phyloP scores from a whole-genome alignment of 2,797 vertebrate genomes.

The Lagorchestes hirsutus region DNA sequence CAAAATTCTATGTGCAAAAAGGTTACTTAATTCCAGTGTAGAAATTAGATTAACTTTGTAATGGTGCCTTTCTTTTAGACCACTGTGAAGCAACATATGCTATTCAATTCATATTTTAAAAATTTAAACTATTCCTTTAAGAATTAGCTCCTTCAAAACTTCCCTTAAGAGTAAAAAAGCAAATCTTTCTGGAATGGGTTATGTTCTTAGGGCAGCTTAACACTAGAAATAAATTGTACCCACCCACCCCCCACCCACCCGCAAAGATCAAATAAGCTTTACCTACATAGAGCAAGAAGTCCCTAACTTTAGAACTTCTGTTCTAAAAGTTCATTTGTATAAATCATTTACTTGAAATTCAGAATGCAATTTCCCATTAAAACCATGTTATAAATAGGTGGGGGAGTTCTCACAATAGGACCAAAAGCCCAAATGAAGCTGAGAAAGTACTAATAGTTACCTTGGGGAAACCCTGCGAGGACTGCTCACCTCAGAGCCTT shows the following conservation, averaged over 20 bases:
- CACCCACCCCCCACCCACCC: too few relatives aligned
- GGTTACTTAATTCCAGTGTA: neutral
- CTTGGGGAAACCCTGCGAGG: neutral
- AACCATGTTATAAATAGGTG: neutral
- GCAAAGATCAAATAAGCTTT: neutral
- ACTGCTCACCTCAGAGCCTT: neutral
- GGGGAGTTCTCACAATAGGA: neutral
- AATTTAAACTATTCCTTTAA: neutral
- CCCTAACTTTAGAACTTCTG: neutral
- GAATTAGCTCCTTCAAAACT: neutral
- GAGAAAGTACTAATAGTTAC: neutral
- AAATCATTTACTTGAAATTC: neutral
- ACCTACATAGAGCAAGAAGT: neutral
- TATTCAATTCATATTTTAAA: neutral
- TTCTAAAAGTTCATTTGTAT: neutral
- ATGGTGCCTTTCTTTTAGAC: neutral
- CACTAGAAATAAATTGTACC: neutral
- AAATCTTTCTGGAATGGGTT: neutral
- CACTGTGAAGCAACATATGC: neutral
- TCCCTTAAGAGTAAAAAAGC: neutral
- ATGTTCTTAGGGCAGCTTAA: neutral
- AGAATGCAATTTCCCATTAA: neutral
- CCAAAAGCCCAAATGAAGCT: too few relatives aligned
- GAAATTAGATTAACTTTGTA: neutral
- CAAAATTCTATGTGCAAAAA: neutral